Conservation (phyloP, 2,888 invertebrate species). For the Taphrorychus bicolor region DNA sequence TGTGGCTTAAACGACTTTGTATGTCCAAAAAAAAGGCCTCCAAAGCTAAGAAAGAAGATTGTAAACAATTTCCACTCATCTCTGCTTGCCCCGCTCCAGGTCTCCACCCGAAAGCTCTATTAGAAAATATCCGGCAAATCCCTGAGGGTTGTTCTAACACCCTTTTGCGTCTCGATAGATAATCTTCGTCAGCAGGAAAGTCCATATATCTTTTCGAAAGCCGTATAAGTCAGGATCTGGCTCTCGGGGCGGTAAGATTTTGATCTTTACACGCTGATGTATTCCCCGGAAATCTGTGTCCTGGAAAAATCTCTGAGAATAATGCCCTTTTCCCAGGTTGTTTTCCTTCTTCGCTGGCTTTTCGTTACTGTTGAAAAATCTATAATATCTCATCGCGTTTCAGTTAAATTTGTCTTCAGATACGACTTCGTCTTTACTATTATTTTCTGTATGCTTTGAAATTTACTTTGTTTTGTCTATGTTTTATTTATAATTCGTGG, state of each 20-base stretch:
- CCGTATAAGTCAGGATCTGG: conserved; percentile 17
- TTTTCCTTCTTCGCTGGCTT: too few species aligned
- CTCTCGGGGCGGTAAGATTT: conserved; percentile 12
- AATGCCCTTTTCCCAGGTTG: neutral
- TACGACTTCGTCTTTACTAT: too few species aligned
- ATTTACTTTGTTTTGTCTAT: too few species aligned
- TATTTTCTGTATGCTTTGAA: too few species aligned
- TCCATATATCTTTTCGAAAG: conserved; percentile 22
- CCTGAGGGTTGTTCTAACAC: neutral
- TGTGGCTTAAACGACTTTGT: too few species aligned
- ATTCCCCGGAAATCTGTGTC: neutral
- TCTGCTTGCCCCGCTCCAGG: neutral
- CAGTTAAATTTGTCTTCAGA: too few species aligned
- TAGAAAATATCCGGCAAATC: neutral
- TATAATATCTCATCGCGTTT: too few species aligned
- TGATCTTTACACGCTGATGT: conserved; percentile 18
- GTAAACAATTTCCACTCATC: neutral
- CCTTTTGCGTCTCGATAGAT: conserved; percentile 10
- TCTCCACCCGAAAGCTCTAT: neutral
- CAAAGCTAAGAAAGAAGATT: too few species aligned
- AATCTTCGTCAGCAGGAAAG: conserved; percentile 6
- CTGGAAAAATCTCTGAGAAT: neutral
- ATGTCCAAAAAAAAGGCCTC: too few species aligned
- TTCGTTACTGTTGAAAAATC: too few species aligned
- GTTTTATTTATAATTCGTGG: too few species aligned